These are phyloP conservation scores for Eilema griseolum DNA, from an alignment of 2,888 invertebrate species.

Conservation along the genomic window DNA sequence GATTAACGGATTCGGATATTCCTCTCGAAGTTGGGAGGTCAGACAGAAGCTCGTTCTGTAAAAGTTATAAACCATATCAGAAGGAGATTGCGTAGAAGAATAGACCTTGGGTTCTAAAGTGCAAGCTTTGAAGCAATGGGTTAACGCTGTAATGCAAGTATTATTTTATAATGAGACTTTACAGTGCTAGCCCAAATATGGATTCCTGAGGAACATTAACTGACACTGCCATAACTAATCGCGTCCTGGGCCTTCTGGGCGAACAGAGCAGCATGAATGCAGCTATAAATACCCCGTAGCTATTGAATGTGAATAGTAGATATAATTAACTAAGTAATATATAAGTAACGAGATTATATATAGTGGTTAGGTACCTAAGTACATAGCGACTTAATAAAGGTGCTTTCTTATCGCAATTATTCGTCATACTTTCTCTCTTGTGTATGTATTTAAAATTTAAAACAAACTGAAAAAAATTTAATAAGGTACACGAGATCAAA, in stretches of 20 bases:
- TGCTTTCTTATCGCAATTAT: slow-evolving; percentile 5
- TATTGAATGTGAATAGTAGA: background rate
- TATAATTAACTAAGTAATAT: background rate
- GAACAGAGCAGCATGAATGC: too few relatives aligned
- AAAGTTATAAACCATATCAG: too few relatives aligned
- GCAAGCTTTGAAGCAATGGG: too few relatives aligned
- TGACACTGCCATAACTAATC: background rate
- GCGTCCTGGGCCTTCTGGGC: too few relatives aligned
- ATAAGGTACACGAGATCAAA: slow-evolving; percentile 53
- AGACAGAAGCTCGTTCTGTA: too few relatives aligned
- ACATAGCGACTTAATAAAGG: background rate
- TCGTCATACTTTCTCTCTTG: slow-evolving; percentile 13
- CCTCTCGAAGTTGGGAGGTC: too few relatives aligned
- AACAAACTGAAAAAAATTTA: slow-evolving; percentile 19
- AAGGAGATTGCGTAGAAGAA: too few relatives aligned
- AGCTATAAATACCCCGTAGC: too few relatives aligned
- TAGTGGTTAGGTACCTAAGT: too few relatives aligned
- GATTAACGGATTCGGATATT: background rate
- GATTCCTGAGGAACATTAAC: background rate
- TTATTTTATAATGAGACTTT: too few relatives aligned
- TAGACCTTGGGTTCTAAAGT: too few relatives aligned
- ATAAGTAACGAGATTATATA: background rate
- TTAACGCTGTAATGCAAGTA: too few relatives aligned
- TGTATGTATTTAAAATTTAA: background rate
- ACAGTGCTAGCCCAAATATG: background rate